phyloP scores from a whole-genome alignment of 2,797 vertebrate genomes.

The Pseudomugil gertrudae region DNA sequence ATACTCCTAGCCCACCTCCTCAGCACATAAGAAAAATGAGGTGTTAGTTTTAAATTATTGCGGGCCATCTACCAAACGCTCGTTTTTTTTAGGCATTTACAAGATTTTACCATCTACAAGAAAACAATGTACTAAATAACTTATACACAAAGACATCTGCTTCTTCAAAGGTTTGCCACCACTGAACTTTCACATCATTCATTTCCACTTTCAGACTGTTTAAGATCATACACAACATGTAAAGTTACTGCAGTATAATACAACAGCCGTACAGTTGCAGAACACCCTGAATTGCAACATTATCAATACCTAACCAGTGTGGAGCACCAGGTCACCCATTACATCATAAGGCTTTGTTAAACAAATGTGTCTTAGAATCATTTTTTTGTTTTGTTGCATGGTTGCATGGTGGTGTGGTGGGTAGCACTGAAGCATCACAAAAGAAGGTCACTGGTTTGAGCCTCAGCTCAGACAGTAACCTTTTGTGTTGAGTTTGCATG shows the following conservation, averaged over 20 bases:
- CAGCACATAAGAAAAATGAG: constrained; percentile 52
- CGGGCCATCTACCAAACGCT: constrained; percentile 25
- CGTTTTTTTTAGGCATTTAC: neutral
- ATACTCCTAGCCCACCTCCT: constrained; percentile 36
- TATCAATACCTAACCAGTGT: neutral
- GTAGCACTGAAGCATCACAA: no score
- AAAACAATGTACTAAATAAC: neutral
- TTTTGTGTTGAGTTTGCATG: no score
- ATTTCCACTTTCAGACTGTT: neutral
- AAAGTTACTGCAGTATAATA: neutral
- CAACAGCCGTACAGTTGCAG: neutral
- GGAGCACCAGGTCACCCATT: neutral
- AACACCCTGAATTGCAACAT: neutral
- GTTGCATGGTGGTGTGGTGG: no score
- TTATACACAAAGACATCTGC: constrained; percentile 19
- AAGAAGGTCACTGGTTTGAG: no score
- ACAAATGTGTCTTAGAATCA: neutral
- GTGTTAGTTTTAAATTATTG: constrained; percentile 38
- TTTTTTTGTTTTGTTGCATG: no score
- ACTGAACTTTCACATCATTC: no score
- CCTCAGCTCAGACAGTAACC: no score
- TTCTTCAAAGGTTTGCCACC: constrained; percentile 3
- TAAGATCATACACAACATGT: neutral
- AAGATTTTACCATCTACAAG: neutral
- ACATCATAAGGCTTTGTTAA: neutral